Percentiles rank a stretch among this genome's conserved stretches.
Evolutionary conservation across 2,797 vertebrate species (phyloP).

Genomic region (Menidia menidia): DNA sequence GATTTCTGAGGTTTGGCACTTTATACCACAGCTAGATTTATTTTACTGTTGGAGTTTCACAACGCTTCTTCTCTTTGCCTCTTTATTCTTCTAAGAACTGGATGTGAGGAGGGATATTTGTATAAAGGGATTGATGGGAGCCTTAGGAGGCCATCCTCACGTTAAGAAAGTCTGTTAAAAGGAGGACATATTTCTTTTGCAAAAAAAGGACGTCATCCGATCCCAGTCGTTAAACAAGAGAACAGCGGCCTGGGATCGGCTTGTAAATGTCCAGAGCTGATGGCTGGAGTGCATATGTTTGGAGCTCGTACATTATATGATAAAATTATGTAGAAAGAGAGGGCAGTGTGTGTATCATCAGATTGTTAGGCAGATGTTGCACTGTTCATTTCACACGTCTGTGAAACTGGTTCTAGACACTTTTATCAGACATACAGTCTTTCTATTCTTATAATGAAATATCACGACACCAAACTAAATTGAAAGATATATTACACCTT

Average conservation of each 20-base stretch:
- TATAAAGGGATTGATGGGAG: slow-evolving; percentile 61
- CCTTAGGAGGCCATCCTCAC: slow-evolving; percentile 58
- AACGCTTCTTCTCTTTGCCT: slow-evolving; percentile 35
- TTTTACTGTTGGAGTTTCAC: slow-evolving; percentile 67
- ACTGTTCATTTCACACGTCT: background rate
- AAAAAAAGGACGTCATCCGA: slow-evolving; percentile 57
- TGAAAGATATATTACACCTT: background rate
- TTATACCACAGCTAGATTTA: slow-evolving; percentile 67
- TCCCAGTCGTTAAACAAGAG: slow-evolving; percentile 68
- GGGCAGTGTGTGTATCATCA: background rate
- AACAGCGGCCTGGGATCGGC: slow-evolving; percentile 54
- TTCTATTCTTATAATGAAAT: too few species aligned
- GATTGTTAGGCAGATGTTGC: background rate
- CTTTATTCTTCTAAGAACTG: slow-evolving; percentile 38
- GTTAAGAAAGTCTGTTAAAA: slow-evolving; percentile 55
- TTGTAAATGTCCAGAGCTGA: slow-evolving; percentile 71
- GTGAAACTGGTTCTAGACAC: background rate
- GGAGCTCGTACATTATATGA: slow-evolving; percentile 26
- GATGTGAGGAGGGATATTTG: slow-evolving; percentile 56
- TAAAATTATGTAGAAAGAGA: slow-evolving; percentile 22
- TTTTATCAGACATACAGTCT: background rate
- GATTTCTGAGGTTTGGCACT: slow-evolving; percentile 77
- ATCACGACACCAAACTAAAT: too few species aligned
- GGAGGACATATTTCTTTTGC: slow-evolving; percentile 37
- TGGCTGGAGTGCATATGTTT: slow-evolving; percentile 60